Conservation (phyloP, 2,797 vertebrate species). For the Nothura maculosa region DNA sequence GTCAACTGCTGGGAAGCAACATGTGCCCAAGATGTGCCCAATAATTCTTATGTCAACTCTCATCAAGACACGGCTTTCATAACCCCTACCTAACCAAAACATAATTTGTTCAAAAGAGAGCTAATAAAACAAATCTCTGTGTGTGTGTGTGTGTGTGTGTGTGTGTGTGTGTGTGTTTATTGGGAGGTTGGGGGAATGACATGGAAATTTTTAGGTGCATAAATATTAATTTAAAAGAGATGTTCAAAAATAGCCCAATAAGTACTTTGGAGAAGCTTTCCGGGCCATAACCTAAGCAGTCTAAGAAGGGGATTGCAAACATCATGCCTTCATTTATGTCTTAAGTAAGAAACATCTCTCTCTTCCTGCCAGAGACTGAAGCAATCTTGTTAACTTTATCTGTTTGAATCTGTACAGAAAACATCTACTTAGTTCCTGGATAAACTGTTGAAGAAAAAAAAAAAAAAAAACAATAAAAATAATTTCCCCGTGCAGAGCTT, state of each 20-base stretch:
- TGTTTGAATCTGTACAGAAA: conserved; percentile 4
- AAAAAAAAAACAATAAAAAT: not conserved
- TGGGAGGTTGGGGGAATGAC: not conserved
- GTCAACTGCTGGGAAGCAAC: not conserved
- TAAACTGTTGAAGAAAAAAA: not conserved
- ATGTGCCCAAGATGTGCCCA: not conserved
- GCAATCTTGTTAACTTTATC: not conserved
- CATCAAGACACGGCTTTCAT: conserved; percentile 34
- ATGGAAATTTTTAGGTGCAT: conserved; percentile 38
- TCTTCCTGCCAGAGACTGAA: not conserved
- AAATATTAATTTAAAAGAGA: conserved; percentile 40
- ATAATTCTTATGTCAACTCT: conserved; percentile 19
- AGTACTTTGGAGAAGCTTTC: conserved; percentile 24
- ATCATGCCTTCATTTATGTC: not conserved
- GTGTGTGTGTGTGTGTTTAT: no score
- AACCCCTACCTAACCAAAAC: conserved; percentile 39
- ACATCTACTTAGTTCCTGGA: not conserved
- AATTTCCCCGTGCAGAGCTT: not conserved
- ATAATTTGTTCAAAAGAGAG: conserved; percentile 40
- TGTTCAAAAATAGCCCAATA: conserved; percentile 43
- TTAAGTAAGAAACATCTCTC: not conserved
- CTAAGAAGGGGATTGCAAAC: conserved; percentile 21
- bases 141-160: no score
- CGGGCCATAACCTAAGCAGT: conserved; percentile 36
- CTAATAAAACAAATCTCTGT: conserved; percentile 47